Evolutionary conservation across 2,113 vertebrate genomes (phyloP), one percentile per base, ranked within the genome.

Genomic region (Callithrix jacchus): DNA sequence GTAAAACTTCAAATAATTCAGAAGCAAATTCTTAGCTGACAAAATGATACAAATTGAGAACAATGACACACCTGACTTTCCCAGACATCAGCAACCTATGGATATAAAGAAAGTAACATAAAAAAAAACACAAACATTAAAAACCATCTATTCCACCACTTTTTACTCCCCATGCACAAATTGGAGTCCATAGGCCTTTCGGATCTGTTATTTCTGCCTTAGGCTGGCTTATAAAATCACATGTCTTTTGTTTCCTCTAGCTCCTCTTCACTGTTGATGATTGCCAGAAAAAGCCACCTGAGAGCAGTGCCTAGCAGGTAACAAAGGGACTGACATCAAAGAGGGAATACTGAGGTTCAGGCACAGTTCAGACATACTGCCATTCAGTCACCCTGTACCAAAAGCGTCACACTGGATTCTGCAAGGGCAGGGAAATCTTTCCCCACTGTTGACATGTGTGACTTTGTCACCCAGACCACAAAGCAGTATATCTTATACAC

Each of bases 1-100:
- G 20, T 21, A 77, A 94, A 93, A 89, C 17, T 93, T 91, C 16
- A 85, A 87, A 89, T 89, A 84, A 84, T 85, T 95, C 61, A 89
- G 37, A 84, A 96, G 11, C 2, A 40, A 93, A 20, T 47, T 82
- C 54, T 94, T 91, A 70, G 25, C 66, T 66, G 6, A 83, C 7
- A 58, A n/a, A n/a, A n/a, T n/a, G n/a, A n/a, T n/a, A n/a, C n/a
- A n/a, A n/a, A n/a, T n/a, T n/a, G 37, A 95, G 40, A 90, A 30
- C 12, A 16, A 25, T 16, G 14, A 16, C 52, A 13, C 8, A 21
- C 11, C 27, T 54, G 85, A 32, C 12, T 70, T 94, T 84, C 17
- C 35, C 54, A 47, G 68, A 23, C 2, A 35, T 54, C 42, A 17
- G 49, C 1, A 68, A 83, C 17, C 47, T 47, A 23, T 45, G 13